These are phyloP conservation scores for Todus mexicanus DNA, from an alignment of 2,797 vertebrate genomes.

Conservation along the genomic window DNA sequence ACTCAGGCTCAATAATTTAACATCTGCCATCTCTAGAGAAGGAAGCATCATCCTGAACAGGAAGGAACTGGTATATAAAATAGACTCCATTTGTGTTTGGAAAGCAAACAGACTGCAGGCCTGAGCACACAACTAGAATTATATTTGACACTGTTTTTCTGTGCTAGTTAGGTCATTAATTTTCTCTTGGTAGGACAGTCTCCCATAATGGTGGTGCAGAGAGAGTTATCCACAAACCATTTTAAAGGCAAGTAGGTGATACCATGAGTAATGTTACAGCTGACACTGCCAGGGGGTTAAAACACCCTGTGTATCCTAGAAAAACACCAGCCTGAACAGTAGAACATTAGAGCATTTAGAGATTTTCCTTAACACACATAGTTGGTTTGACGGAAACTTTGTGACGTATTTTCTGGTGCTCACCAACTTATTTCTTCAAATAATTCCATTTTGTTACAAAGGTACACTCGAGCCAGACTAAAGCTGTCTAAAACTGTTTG, in stretches of 20 bases:
- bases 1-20: not conserved
- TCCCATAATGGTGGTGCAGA: not conserved
- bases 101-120: not conserved
- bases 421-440: not conserved
- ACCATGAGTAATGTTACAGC: not conserved
- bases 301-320: not conserved
- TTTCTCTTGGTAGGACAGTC: not conserved
- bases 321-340: not conserved
- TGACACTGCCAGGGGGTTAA: not conserved
- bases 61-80: not conserved
- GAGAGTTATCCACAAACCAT: not conserved
- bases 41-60: not conserved
- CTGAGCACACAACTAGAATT: not conserved
- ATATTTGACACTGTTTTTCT: not conserved
- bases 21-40: not conserved
- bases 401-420: not conserved
- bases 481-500: not conserved
- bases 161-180: not conserved
- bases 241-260: not conserved
- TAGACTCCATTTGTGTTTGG: not conserved
- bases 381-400: not conserved
- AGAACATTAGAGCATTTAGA: not conserved
- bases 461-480: not conserved
- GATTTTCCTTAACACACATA: not conserved
- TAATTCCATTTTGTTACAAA: not conserved